These are phyloP conservation scores for Lepidurus arcticus DNA, from an alignment of 1,140 invertebrate genomes.

Conservation along the genomic window DNA sequence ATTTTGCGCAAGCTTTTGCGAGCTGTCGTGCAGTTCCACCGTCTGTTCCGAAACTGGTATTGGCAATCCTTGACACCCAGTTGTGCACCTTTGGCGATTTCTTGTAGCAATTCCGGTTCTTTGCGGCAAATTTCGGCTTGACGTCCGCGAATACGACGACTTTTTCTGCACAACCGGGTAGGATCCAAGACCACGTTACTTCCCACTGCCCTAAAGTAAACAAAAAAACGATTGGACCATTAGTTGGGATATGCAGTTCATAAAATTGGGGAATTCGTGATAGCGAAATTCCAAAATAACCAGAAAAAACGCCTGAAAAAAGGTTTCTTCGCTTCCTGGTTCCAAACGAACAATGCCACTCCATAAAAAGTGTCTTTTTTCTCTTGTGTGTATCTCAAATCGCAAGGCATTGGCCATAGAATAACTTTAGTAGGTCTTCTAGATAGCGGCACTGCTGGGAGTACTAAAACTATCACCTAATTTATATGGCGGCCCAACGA, in stretches of 20 bases:
- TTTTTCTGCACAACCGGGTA: conserved; percentile 76
- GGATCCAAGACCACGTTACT: conserved; percentile 82
- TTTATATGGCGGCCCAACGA: too few species aligned
- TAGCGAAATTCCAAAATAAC: background rate
- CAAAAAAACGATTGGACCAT: background rate
- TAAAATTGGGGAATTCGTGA: conserved; percentile 7
- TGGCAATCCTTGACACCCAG: conserved; percentile 75
- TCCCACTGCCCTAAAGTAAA: conserved; percentile 45
- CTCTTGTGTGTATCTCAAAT: too few species aligned
- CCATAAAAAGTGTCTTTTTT: background rate
- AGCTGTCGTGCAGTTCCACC: conserved; percentile 78
- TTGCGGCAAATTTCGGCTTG: conserved; percentile 61
- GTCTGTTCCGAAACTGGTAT: conserved; percentile 70
- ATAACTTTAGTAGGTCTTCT: too few species aligned
- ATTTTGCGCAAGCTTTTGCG: conserved; percentile 72
- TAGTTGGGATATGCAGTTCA: conserved; percentile 1
- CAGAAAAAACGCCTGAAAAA: background rate
- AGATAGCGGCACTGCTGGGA: too few species aligned
- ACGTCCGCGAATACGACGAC: conserved; percentile 62
- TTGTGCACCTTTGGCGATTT: conserved; percentile 68
- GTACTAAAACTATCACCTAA: too few species aligned
- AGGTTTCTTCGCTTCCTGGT: background rate
- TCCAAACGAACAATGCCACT: background rate
- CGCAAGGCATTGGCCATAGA: too few species aligned
- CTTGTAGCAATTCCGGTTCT: conserved; percentile 65